phyloP scores from a whole-genome alignment of 2,797 vertebrate genomes.

The Xenops minutus region DNA sequence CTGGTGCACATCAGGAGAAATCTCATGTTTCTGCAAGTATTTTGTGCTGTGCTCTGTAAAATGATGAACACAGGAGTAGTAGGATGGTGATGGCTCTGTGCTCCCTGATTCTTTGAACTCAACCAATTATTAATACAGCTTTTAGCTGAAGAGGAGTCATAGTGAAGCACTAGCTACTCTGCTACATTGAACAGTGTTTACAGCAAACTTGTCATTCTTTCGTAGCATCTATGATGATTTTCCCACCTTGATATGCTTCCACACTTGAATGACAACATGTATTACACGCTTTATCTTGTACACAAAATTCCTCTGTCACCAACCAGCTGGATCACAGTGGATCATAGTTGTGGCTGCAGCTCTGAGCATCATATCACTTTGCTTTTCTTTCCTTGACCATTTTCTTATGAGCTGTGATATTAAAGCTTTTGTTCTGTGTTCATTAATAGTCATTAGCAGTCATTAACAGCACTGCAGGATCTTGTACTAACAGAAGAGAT shows the following conservation, averaged over 20 bases:
- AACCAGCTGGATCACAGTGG: not conserved
- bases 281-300: not conserved
- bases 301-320: not conserved
- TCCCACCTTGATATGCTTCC: not conserved
- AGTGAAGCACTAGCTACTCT: not conserved
- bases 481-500: not conserved
- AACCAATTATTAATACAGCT: not conserved
- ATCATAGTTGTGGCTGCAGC: not conserved
- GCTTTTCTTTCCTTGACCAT: fast-evolving
- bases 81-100: not conserved
- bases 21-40: not conserved
- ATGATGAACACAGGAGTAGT: not conserved
- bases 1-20: not conserved
- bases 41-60: not conserved
- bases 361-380: not conserved
- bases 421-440: not conserved
- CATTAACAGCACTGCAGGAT: not conserved
- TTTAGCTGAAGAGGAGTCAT: not conserved
- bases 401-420: not conserved
- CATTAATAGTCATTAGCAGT: not conserved
- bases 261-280: not conserved
- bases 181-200: not conserved
- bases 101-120: not conserved
- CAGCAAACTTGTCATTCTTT: not conserved
- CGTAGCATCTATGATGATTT: not conserved